Percentiles rank a stretch among this genome's conserved stretches.
These are phyloP conservation scores for Pseudotriccus pelzelni DNA, from an alignment of 2,797 vertebrate genomes.

Conservation along the genomic window DNA sequence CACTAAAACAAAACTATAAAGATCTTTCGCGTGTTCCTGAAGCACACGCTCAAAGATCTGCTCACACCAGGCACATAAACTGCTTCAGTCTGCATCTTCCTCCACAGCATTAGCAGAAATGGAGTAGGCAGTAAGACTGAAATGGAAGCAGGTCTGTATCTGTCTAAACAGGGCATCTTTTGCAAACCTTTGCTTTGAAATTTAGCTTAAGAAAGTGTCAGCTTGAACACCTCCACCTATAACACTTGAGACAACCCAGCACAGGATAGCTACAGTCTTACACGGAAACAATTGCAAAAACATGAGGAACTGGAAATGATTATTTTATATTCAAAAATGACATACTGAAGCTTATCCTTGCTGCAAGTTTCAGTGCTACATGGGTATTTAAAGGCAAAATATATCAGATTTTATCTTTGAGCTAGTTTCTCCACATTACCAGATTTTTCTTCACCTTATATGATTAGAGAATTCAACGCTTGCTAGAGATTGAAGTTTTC, in stretches of 20 bases:
- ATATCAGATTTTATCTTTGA: not conserved
- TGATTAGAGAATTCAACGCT: not conserved
- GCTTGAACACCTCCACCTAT: not conserved
- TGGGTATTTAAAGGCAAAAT: not conserved
- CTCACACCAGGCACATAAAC: not conserved
- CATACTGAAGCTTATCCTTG: not conserved
- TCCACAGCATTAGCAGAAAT: not conserved
- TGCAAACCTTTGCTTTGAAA: not conserved
- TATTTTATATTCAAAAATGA: not conserved
- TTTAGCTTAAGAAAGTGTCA: not conserved
- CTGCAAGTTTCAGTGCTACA: not conserved
- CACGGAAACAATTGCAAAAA: not conserved
- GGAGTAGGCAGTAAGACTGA: not conserved
- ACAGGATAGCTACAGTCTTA: not conserved
- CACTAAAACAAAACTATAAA: not conserved
- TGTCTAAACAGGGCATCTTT: not conserved
- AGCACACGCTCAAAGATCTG: not conserved
- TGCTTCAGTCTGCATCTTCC: not conserved
- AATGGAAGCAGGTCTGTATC: not conserved
- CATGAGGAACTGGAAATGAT: not conserved
- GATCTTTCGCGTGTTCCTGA: not conserved
- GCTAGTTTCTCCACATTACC: not conserved
- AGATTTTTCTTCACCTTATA: not conserved
- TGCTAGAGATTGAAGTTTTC: not conserved
- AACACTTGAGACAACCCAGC: not conserved